These are phyloP conservation scores for Natrix natrix DNA, from an alignment of 2,797 vertebrate genomes.

Conservation along the genomic window DNA sequence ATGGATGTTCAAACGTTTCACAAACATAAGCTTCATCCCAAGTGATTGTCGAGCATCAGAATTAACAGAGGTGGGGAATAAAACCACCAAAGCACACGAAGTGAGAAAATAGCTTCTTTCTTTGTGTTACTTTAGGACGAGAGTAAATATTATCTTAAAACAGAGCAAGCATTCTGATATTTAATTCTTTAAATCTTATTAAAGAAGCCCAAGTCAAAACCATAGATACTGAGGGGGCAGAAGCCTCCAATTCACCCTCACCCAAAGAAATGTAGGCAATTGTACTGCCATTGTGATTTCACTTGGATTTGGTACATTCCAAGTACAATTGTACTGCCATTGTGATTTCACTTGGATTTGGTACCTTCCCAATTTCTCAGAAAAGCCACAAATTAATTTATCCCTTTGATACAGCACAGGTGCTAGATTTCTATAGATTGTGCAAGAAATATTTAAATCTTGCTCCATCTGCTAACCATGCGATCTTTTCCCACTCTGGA, in stretches of 20 bases:
- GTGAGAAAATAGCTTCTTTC: neutral
- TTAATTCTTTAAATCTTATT: neutral
- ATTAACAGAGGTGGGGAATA: neutral
- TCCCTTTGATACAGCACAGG: neutral
- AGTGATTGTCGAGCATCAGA: conserved; percentile 29
- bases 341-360: neutral
- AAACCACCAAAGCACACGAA: neutral
- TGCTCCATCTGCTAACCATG: neutral
- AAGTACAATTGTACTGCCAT: neutral
- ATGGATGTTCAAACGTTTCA: neutral
- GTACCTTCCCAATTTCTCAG: neutral
- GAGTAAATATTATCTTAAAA: neutral
- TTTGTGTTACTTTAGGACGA: neutral
- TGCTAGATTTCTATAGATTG: neutral
- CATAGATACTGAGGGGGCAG: neutral
- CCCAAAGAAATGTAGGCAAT: neutral
- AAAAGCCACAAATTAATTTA: neutral
- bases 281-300: neutral
- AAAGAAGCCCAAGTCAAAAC: neutral
- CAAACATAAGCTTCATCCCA: neutral
- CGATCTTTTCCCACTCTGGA: neutral
- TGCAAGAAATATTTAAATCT: neutral
- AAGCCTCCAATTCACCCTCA: neutral
- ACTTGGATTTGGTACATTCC: neutral
- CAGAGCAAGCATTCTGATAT: neutral